These are phyloP conservation scores for Agrochola litura DNA, from an alignment of 2,888 invertebrate genomes.

Conservation along the genomic window DNA sequence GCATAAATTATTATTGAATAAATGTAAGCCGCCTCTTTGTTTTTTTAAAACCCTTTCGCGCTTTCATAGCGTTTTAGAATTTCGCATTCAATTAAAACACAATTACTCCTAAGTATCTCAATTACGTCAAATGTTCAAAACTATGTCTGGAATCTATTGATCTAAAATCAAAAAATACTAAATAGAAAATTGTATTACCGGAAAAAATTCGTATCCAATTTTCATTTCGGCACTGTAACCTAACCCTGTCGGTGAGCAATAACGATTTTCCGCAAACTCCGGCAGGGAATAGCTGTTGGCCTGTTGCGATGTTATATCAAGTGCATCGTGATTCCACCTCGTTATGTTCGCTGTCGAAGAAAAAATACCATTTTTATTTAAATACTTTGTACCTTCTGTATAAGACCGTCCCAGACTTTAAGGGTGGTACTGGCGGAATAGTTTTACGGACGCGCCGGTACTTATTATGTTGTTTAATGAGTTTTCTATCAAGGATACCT, in stretches of 20 bases:
- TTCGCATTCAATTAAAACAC: not conserved
- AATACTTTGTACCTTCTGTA: conserved; percentile 40
- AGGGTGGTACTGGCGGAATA: conserved; percentile 13
- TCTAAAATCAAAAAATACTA: not conserved
- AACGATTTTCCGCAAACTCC: conserved; percentile 82
- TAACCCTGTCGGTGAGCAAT: conserved; percentile 73
- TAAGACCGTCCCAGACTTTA: conserved; percentile 21
- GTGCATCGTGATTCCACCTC: conserved; percentile 78
- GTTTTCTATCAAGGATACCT: conserved; percentile 24
- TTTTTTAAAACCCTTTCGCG: not conserved
- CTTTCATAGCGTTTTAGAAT: not conserved
- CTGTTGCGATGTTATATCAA: conserved; percentile 77
- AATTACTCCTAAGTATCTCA: not conserved
- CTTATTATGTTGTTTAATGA: conserved; percentile 30
- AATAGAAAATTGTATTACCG: not conserved
- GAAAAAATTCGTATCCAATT: conserved; percentile 34
- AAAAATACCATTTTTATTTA: conserved; percentile 57
- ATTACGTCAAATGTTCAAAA: not conserved
- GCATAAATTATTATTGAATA: not conserved
- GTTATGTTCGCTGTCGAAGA: conserved; percentile 63
- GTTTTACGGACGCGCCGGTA: conserved; percentile 6
- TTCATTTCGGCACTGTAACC: conserved; percentile 45
- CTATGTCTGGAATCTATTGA: not conserved
- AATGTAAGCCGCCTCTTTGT: not conserved
- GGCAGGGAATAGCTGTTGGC: conserved; percentile 79